These are phyloP conservation scores for Columbina picui DNA, from an alignment of 2,113 vertebrate species.

Conservation along the genomic window DNA sequence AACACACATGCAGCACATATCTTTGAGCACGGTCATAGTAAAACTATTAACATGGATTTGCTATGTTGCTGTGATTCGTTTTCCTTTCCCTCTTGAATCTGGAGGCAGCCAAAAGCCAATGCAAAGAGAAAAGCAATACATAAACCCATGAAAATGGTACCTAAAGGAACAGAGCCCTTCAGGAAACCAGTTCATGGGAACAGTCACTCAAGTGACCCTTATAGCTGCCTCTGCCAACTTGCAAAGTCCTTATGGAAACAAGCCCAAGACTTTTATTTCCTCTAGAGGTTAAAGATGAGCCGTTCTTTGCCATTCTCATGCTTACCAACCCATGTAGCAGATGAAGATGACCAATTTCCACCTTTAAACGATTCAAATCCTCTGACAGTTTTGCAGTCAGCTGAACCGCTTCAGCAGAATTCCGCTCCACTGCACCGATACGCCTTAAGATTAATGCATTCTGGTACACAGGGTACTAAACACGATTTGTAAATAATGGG, in stretches of 20 bases:
- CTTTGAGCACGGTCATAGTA: constrained; percentile 49
- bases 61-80: constrained; percentile 55
- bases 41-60: constrained; percentile 81
- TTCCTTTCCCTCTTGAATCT: not conserved
- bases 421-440: not conserved
- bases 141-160: not conserved
- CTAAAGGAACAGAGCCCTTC: not conserved
- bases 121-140: not conserved
- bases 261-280: not conserved
- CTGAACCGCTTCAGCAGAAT: not conserved
- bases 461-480: not conserved
- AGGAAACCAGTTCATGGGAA: not conserved
- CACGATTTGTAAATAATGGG: not conserved
- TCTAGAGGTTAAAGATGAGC: not conserved
- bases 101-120: not conserved
- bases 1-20: not conserved
- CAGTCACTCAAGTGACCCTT: not conserved
- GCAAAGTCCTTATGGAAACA: not conserved
- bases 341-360: not conserved
- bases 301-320: rapidly evolving
- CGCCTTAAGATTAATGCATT: rapidly evolving
- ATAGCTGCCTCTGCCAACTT: not conserved
- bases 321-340: not conserved
- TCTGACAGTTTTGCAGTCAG: not conserved
- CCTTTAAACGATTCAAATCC: not conserved